Evolutionary conservation across 2,797 vertebrate genomes (phyloP), one percentile per base, ranked within the genome.

Genomic region (Crenichthys baileyi): DNA sequence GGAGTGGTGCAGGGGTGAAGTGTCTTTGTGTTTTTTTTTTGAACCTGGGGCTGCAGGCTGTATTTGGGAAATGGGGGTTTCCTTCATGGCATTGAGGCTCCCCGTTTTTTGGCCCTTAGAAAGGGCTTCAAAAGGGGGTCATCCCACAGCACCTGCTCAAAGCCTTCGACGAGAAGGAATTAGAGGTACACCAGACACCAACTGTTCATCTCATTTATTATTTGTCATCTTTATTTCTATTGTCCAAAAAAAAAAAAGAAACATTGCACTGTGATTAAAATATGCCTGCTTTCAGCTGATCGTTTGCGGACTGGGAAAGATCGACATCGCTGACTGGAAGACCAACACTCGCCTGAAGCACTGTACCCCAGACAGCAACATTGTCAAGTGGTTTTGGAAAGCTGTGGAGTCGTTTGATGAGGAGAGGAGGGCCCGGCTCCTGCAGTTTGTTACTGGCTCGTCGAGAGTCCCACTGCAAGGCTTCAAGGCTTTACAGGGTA

Each of bases 91-190:
- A 99, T 99, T 5, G 98, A 99, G 93, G 98, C 98, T 36, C 98
- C 98, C 31, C 98, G 99, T 89, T 99, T 99, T 92, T 94, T 99
- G 91, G 98, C 98, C 7, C 96, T 99, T 98, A 99, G 94, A 99
- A 99, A 86, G 98, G 98, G 98, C 85, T 99, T 99, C 94, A 98
- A 99, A 98, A 99, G 75, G 98, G 99, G 95, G 97, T 99, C 92
- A 99, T 99, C 92, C 98, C 98, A 15, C 98, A 99, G 84, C 98
- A 99, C 93, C 96, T 99, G 89, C 95, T 99, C 86, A 99, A 99
- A 93, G 96, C 98, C 22, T 99, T 99, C 73, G 98, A 99, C 81
- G 98, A 99, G 93, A 99, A 99, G 86, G 98, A 99, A 90, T 91
- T 99, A 6, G 98, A 99, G 97, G 98, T 99, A 90, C 88, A 9